Base-by-base conservation (phyloP, 2,888 invertebrate species). In the Papilio gigon region DNA sequence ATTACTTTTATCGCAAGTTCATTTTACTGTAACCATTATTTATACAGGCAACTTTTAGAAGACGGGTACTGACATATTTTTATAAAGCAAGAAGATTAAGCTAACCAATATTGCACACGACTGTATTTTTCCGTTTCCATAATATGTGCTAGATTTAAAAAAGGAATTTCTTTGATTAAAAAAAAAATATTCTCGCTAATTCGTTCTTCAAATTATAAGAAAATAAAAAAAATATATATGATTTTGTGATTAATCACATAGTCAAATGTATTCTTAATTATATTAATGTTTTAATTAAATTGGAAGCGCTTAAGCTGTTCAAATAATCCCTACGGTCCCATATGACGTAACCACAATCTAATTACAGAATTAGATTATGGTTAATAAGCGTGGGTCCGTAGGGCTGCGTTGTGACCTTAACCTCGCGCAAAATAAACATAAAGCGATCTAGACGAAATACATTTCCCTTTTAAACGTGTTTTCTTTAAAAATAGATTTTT, bases 311-410 rank as follows among this genome's bases (percentile, higher is more conserved):
- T 50, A 50, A 50, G 25, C 50, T 50, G 6, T 27, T 27, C 50
- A 50, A 50, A 50, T 50, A 27, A 50, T 27, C 50, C 50, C 14
- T 27, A 50, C 6, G 27, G 50, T 27, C 50, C n/a, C 27, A 50
- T 50, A 50, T 50, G 50, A 27, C 22, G 22, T 22, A 47, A 22
- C 47, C 47, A 22, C 47, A 47, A 47, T 47, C 47, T 50, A 50
- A 27, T 50, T 50, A 50, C 50, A 50, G 27, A 50, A 50, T 50
- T 50, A 50, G 25, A 50, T 50, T 50, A 50, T 50, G 25, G 50
- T 25, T 50, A 27, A 27, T 50, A 27, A 25, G n/a, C 3, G 27
- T n/a, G 50, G 50, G 50, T 27, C 25, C 50, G 14, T 50, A 50
- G 50, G 50, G 12, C 50, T 6, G 27, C 50, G 5, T 25, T 6